Evolutionary conservation across 2,113 vertebrate species (phyloP), one percentile per base, ranked within the genome.

Genomic region (Daphoenositta chrysoptera): DNA sequence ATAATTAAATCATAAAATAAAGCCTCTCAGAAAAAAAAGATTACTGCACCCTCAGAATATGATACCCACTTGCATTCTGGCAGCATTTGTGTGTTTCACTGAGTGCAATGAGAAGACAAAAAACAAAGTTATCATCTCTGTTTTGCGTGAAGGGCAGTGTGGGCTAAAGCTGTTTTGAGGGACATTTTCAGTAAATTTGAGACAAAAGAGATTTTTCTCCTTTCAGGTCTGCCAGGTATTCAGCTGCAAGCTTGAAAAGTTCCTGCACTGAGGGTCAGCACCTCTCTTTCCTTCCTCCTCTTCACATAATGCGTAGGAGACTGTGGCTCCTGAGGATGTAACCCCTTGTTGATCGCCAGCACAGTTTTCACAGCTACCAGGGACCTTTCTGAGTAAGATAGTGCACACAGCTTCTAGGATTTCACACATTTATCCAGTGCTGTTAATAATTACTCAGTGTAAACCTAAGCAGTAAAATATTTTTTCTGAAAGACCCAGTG

Each of bases 1-100:
- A 63, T 61, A 94, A 80, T 76, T 69, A 91, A 95, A 85, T 70
- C 48, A 85, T 27, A 70, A 94, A 93, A 54, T 50, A 84, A 89
- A 93, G 23, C 53, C 50, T 87, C 40, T 65, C 54, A 50, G 44
- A 31, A 70, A 57, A 78, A 48, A 33, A 50, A 19, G 4, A 28
- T 30, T 50, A 15, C 5, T 64, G 44, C 26, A 69, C 22, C 47
- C 64, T 77, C 60, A 70, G 39, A 83, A 77, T 22, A 19, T 28
- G 42, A 45, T 82, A 76, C 13, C 69, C 45, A 40, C 39, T 44
- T 44, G 10, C 54, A 66, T 65, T 54, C 51, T 51, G 44, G 48
- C 70, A 60, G 31, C 17, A 40, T 37, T 31, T 81, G 4, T 40
- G 56, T 7, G 1, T 50, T 86, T 77, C 61, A 27, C 4, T 63